phyloP scores from a whole-genome alignment of 2,888 invertebrate species.

The Eristalis tenax region DNA sequence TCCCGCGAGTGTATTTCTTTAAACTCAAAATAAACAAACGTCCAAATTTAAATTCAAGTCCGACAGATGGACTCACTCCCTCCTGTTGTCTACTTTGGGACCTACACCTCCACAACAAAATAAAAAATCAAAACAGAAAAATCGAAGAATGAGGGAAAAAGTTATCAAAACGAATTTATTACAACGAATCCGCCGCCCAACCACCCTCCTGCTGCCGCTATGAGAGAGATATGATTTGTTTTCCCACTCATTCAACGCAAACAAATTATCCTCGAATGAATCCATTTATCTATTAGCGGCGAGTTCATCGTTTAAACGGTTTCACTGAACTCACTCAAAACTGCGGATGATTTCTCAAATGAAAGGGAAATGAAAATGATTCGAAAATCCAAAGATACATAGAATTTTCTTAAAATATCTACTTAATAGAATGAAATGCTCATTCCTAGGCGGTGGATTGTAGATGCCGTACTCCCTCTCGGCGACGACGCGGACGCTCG shows the following conservation, averaged over 20 bases:
- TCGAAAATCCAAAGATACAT: background rate
- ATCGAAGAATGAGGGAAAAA: background rate
- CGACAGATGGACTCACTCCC: background rate
- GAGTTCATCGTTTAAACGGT: slow-evolving; percentile 46
- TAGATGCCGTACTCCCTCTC: no score
- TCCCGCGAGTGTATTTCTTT: background rate
- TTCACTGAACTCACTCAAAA: slow-evolving; percentile 15
- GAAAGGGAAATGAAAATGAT: slow-evolving; percentile 34
- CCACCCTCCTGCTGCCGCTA: background rate
- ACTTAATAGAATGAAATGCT: background rate
- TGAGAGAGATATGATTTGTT: slow-evolving; percentile 55
- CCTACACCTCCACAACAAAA: background rate
- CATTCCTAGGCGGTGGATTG: background rate
- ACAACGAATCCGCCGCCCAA: slow-evolving; percentile 4
- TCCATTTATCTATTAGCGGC: slow-evolving; percentile 49
- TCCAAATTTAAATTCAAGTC: slow-evolving; percentile 14
- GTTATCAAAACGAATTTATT: slow-evolving; percentile 29
- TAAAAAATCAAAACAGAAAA: background rate
- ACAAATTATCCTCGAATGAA: slow-evolving; percentile 57
- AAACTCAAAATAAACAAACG: slow-evolving; percentile 14
- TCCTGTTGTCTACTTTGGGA: background rate
- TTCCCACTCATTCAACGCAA: slow-evolving; percentile 60
- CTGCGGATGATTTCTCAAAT: background rate
- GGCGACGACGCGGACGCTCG: background rate
- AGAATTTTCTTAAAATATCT: slow-evolving; percentile 2